Base-by-base conservation (phyloP, 2,797 vertebrate species). In the Carduelis carduelis region DNA sequence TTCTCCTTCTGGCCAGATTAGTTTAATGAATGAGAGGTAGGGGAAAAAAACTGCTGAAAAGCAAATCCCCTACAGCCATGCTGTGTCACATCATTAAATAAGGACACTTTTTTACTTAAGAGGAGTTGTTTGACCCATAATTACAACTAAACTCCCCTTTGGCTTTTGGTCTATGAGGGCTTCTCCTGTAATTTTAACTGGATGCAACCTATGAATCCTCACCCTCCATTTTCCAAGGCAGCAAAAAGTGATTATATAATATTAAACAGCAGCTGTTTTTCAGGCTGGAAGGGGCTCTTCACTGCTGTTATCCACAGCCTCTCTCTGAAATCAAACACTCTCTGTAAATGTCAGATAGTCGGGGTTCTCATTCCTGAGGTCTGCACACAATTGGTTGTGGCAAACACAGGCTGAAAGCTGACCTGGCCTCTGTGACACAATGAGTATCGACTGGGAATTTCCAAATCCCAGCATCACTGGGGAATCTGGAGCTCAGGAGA, bases 131-230 rank as follows among this genome's bases (percentile, higher is more conserved):
- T 76, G 66, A 76, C 52, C 77, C 66, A 12, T 88, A 88, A 94
- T 94, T 93, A 88, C n/a, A 74, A 63, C 63, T 53, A 35, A 79
- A 68, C 17, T 77, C 74, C 44, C 52, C 53, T 82, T 92, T 80
- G 75, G 21, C 28, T 88, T 79, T 74, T 14, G 18, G 43, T 91
- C 83, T 49, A 13, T 6, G 52, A 88, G 44, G 88, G 27, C 39
- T 93, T 79, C 90, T 96, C 79, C 80, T 93, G 66, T 87, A 87
- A 90, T 96, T 94, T 90, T 82, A 87, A 78, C 69, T 86, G 72
- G 57, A 64, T 81, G 71, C 15, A 79, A 28, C 41, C 23, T 77
- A 80, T 1, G 1, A 85, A 87, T 85, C 60, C 53, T 85, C 71
- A 68, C 34, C 63, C 23, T 80, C 34, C 39, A 17, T 70, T 90